Percentiles rank a stretch among this genome's conserved stretches.
Evolutionary conservation across 2,888 invertebrate genomes (phyloP).

Genomic region (Bhutanitis thaidina): DNA sequence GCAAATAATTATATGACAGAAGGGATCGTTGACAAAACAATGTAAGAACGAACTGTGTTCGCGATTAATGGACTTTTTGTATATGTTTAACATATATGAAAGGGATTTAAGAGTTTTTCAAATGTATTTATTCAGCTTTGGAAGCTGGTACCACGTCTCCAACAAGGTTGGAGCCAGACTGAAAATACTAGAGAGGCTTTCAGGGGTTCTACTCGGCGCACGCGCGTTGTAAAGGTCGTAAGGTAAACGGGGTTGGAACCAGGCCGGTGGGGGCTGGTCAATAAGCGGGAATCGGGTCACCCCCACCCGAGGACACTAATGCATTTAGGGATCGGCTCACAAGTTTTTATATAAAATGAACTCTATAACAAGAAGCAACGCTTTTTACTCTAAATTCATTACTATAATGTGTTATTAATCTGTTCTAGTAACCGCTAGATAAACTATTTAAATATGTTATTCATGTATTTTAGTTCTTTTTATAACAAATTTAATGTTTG

Average conservation of each 20-base stretch:
- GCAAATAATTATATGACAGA: slow-evolving; percentile 59
- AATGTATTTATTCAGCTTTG: slow-evolving; percentile 30
- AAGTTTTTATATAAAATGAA: not conserved
- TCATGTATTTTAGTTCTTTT: no score
- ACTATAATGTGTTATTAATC: no score
- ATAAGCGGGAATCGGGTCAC: slow-evolving; percentile 46
- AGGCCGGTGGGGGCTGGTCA: slow-evolving; percentile 38
- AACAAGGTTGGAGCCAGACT: slow-evolving; percentile 44
- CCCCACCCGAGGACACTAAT: slow-evolving; percentile 21
- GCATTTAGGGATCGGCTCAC: slow-evolving; percentile 2
- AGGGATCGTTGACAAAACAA: slow-evolving; percentile 52
- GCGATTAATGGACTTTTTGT: slow-evolving; percentile 42
- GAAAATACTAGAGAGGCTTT: slow-evolving; percentile 34
- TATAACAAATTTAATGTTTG: no score
- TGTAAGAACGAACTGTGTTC: slow-evolving; percentile 36
- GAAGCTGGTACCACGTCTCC: slow-evolving; percentile 31
- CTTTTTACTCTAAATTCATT: not conserved
- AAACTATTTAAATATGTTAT: no score
- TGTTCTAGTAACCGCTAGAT: no score
- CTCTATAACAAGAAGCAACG: not conserved
- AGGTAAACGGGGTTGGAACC: slow-evolving; percentile 36
- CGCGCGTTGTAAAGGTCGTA: slow-evolving; percentile 59
- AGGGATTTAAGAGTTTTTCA: slow-evolving; percentile 27
- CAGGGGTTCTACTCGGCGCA: slow-evolving; percentile 44
- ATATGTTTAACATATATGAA: slow-evolving; percentile 70